phyloP scores from a whole-genome alignment of 2,113 vertebrate genomes.

The Tachuris rubrigastra region DNA sequence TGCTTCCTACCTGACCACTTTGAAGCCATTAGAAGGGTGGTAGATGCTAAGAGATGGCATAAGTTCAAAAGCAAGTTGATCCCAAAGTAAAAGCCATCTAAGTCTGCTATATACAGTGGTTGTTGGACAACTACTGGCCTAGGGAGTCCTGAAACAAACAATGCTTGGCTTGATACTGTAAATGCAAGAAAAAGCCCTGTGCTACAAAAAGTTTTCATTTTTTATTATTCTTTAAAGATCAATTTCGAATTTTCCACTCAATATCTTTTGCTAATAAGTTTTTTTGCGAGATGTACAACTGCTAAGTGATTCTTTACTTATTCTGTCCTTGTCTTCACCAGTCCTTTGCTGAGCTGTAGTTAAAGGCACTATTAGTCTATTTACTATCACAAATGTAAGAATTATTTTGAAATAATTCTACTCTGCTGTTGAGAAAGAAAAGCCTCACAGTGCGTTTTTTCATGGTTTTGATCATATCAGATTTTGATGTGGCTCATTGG shows the following conservation, averaged over 20 bases:
- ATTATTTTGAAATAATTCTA: background rate
- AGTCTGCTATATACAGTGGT: background rate
- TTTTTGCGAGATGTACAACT: background rate
- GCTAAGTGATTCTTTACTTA: background rate
- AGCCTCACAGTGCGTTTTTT: slow-evolving; percentile 12
- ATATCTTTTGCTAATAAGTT: background rate
- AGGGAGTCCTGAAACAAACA: background rate
- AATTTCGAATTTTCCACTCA: background rate
- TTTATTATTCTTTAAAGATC: background rate
- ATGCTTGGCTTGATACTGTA: background rate
- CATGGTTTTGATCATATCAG: slow-evolving; percentile 8
- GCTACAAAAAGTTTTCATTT: background rate
- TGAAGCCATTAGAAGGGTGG: background rate
- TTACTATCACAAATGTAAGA: background rate
- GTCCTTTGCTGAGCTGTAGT: background rate
- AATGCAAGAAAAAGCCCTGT: background rate
- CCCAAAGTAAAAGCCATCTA: background rate
- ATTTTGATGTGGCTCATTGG: slow-evolving; percentile 6
- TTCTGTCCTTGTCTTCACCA: background rate
- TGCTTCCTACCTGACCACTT: background rate
- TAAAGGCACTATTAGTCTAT: background rate
- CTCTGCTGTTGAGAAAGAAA: background rate
- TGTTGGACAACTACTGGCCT: background rate
- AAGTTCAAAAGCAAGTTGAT: background rate
- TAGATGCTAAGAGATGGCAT: background rate